Evolutionary conservation across 2,113 vertebrate genomes (phyloP).

Genomic region (Dascyllus trimaculatus): DNA sequence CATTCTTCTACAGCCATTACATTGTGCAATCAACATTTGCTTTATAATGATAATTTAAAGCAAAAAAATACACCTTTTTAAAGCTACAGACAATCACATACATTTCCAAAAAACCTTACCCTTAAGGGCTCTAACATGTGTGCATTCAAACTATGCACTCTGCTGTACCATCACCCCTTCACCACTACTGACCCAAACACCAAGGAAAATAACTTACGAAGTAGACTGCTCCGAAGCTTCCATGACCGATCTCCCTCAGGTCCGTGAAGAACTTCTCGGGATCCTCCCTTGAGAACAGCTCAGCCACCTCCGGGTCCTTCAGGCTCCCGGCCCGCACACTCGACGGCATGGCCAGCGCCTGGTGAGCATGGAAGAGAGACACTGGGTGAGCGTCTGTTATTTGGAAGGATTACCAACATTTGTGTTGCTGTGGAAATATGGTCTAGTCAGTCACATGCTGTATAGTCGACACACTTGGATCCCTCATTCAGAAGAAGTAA

Average conservation of each 20-base stretch:
- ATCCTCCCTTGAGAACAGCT: slow-evolving; percentile 94
- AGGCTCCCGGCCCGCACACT: slow-evolving; percentile 93
- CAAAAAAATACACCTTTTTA: too few species aligned
- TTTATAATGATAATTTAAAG: too few species aligned
- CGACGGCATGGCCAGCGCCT: slow-evolving; percentile 92
- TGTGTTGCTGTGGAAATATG: neutral
- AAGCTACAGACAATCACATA: too few species aligned
- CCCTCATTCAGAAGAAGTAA: neutral
- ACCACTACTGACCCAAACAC: neutral
- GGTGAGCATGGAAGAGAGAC: slow-evolving; percentile 58
- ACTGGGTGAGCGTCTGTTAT: slow-evolving; percentile 47
- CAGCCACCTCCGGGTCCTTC: slow-evolving; percentile 95
- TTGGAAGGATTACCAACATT: slow-evolving; percentile 22
- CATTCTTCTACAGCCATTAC: too few species aligned
- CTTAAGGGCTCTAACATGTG: neutral
- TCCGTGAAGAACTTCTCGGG: slow-evolving; percentile 94
- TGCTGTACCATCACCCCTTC: neutral
- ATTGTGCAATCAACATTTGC: too few species aligned
- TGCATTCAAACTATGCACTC: neutral
- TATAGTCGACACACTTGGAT: slow-evolving; percentile 13
- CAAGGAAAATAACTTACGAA: slow-evolving; percentile 83
- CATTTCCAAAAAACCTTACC: too few species aligned
- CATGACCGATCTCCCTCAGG: slow-evolving; percentile 94
- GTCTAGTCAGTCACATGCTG: slow-evolving; percentile 20
- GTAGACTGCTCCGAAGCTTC: slow-evolving; percentile 95